Percentiles rank a stretch among this genome's conserved stretches.
These are phyloP conservation scores for Lutraria lutraria DNA, from an alignment of 2,888 invertebrate genomes.

Conservation along the genomic window DNA sequence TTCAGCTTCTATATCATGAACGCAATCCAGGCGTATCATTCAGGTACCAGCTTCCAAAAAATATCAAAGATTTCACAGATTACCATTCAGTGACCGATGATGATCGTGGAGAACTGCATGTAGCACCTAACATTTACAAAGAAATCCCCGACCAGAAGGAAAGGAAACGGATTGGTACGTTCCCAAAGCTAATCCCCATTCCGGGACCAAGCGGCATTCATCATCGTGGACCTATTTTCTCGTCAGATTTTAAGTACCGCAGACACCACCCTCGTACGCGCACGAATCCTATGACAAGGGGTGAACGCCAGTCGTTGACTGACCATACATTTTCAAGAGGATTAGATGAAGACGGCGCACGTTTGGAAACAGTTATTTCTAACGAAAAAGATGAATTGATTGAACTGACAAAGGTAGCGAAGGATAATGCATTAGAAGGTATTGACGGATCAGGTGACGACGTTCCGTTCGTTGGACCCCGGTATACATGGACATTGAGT, in stretches of 20 bases:
- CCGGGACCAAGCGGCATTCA: conserved; percentile 36
- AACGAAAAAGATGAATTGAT: neutral
- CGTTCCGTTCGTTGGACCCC: conserved; percentile 29
- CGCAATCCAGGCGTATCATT: conserved; percentile 3
- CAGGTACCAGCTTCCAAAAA: conserved; percentile 8
- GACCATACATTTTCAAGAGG: conserved; percentile 55
- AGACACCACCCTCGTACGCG: neutral
- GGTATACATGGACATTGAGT: conserved; percentile 91
- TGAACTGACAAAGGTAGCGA: neutral
- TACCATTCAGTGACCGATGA: neutral
- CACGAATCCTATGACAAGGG: neutral
- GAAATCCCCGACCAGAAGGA: neutral
- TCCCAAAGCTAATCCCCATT: conserved; percentile 46
- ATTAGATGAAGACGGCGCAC: conserved; percentile 29
- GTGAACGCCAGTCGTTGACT: conserved; percentile 36
- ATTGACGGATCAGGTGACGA: conserved; percentile 25
- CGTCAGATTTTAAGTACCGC: conserved; percentile 50
- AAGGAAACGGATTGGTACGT: neutral
- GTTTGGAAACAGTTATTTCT: neutral
- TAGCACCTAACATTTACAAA: neutral
- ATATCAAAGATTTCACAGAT: neutral
- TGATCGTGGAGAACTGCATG: neutral
- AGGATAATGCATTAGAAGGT: neutral
- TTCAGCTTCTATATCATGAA: conserved; percentile 3
- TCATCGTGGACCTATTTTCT: conserved; percentile 52